phyloP scores from a whole-genome alignment of 2,888 invertebrate species.

The Mythimna vitellina region DNA sequence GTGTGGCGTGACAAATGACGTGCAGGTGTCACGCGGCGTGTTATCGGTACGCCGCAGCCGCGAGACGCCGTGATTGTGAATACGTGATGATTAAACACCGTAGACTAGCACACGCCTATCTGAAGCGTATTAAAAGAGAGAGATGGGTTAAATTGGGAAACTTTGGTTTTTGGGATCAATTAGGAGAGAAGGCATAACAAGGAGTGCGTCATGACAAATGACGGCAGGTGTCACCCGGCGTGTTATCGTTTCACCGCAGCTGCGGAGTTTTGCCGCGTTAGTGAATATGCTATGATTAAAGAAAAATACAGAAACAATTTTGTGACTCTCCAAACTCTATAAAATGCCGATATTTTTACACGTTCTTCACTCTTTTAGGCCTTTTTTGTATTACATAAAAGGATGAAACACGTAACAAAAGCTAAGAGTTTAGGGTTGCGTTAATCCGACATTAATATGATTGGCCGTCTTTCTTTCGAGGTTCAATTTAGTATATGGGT shows the following conservation, averaged over 20 bases:
- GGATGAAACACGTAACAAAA: constrained; percentile 13
- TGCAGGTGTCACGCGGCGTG: constrained; percentile 82
- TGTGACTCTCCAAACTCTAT: constrained; percentile 15
- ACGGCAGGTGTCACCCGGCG: constrained; percentile 55
- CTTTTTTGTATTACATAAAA: constrained; percentile 31
- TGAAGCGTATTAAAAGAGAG: constrained; percentile 35
- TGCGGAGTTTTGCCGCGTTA: constrained; percentile 45
- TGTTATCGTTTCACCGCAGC: constrained; percentile 70
- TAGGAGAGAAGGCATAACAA: constrained; percentile 50
- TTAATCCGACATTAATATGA: constrained; percentile 24
- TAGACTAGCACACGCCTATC: constrained; percentile 33
- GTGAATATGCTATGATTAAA: constrained; percentile 59
- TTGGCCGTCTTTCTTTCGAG: constrained; percentile 3
- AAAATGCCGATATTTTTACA: constrained; percentile 44
- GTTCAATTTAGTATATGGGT: neutral
- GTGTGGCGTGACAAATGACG: constrained; percentile 86
- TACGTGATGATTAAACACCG: constrained; percentile 58
- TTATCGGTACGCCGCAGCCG: constrained; percentile 75
- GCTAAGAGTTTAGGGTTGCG: constrained; percentile 3
- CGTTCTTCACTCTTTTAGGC: constrained; percentile 24
- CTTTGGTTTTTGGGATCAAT: constrained; percentile 54
- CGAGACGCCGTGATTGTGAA: constrained; percentile 64
- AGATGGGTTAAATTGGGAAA: constrained; percentile 53
- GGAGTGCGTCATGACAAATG: constrained; percentile 56
- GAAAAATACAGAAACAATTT: constrained; percentile 53